A percentile compares a stretch with the other conserved stretches of the same genome.
Conservation (phyloP, 2,888 invertebrate species). For the Rhagonycha lutea region DNA sequence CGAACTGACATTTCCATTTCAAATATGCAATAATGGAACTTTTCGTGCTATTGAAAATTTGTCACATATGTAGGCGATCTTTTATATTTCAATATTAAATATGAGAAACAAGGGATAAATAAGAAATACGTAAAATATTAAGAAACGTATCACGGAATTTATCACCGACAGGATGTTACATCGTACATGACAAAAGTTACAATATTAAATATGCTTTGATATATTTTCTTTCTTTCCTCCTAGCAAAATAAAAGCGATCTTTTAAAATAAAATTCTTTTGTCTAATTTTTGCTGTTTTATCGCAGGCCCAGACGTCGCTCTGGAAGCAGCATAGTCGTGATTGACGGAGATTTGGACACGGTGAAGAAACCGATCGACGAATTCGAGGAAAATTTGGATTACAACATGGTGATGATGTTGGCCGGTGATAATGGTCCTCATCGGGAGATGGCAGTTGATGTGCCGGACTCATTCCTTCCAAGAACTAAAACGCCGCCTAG, state of each 20-base stretch:
- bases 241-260: not conserved
- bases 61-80: not conserved
- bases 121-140: constrained; percentile 1
- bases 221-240: not conserved
- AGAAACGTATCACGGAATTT: not conserved
- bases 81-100: not conserved
- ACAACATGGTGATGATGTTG: constrained; percentile 82
- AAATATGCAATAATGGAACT: not conserved
- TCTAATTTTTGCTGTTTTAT: constrained; percentile 35
- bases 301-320: constrained; percentile 80
- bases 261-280: not conserved
- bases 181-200: not conserved
- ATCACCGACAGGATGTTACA: not conserved
- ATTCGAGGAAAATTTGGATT: constrained; percentile 60
- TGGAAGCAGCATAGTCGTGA: constrained; percentile 80
- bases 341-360: constrained; percentile 73
- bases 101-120: not conserved
- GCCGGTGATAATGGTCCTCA: constrained; percentile 92
- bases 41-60: not conserved
- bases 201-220: not conserved
- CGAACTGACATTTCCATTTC: too few species aligned
- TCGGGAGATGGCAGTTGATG: constrained; percentile 98
- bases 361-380: constrained; percentile 62
- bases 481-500: constrained; percentile 89
- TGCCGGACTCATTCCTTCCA: constrained; percentile 92